Percentiles rank a stretch among this genome's conserved stretches.
Evolutionary conservation across 2,797 vertebrate species (phyloP).

Genomic region (Molossus alvarezi): DNA sequence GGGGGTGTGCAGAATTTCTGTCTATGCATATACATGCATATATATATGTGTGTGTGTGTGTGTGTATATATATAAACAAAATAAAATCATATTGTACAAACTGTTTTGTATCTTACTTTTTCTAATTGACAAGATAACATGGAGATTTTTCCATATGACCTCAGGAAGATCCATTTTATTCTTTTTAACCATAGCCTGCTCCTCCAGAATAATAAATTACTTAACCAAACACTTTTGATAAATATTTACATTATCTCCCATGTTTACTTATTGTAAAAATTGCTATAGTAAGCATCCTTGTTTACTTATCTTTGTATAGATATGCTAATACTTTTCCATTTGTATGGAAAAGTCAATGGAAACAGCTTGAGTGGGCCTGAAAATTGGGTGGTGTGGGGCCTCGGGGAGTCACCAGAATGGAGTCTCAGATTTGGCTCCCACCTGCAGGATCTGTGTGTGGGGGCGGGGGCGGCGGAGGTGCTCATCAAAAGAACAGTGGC

Average conservation of each 20-base stretch:
- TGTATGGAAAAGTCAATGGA: no score
- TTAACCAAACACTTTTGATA: background rate
- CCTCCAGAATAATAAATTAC: constrained; percentile 25
- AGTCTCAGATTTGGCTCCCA: no score
- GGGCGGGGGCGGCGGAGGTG: no score
- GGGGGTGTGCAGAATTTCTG: no score
- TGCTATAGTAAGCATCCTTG: background rate
- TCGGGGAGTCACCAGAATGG: no score
- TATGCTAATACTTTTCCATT: background rate
- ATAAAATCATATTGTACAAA: background rate
- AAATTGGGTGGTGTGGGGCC: no score
- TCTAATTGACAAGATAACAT: background rate
- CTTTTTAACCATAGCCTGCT: constrained; percentile 34
- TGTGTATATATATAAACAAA: background rate
- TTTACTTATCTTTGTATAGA: constrained; percentile 33
- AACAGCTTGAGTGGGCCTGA: no score
- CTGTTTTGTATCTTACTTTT: background rate
- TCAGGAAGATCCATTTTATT: constrained; percentile 6
- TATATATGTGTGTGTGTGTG: background rate
- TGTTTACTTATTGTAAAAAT: constrained; percentile 27
- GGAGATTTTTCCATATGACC: constrained; percentile 13
- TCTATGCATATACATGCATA: background rate
- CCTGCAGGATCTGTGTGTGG: no score
- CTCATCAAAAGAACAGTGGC: no score
- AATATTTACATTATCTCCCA: constrained; percentile 7